phyloP scores from a whole-genome alignment of 2,113 vertebrate genomes.

The Oreocharis arfaki region DNA sequence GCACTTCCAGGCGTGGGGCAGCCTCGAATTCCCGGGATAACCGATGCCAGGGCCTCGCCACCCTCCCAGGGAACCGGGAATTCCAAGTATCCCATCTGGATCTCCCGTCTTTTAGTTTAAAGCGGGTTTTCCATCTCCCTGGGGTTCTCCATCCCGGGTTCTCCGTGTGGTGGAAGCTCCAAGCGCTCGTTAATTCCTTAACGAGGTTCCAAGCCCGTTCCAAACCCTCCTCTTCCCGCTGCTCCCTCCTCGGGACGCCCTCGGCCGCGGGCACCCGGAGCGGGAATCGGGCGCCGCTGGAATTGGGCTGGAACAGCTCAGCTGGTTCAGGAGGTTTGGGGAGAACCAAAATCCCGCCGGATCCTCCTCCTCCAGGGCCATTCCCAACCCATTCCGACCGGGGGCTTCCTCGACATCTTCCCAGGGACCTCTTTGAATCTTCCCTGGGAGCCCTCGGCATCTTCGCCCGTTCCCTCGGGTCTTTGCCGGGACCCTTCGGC shows the following conservation, averaged over 20 bases:
- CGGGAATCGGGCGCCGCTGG: background rate
- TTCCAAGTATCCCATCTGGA: fast-evolving
- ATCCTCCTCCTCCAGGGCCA: background rate
- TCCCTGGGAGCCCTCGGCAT: fast-evolving
- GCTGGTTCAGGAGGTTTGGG: background rate
- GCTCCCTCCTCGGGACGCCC: background rate
- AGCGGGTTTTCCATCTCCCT: too few relatives aligned
- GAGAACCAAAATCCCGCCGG: background rate
- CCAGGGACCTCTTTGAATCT: background rate
- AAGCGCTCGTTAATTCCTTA: background rate
- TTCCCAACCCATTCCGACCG: fast-evolving
- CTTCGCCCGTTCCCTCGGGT: background rate
- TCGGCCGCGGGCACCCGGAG: fast-evolving
- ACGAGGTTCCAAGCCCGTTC: fast-evolving
- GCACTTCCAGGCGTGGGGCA: background rate
- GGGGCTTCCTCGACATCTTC: background rate
- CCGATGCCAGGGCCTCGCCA: fast-evolving
- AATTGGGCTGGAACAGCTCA: background rate
- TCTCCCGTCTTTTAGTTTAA: fast-evolving
- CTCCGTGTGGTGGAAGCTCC: fast-evolving
- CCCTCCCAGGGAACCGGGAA: fast-evolving
- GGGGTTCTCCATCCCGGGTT: background rate
- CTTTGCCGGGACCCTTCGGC: background rate
- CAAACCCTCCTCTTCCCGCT: background rate
- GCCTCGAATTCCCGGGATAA: background rate